Conservation (phyloP, 2,797 vertebrate genomes). For the Kryptolebias ocellatus region DNA sequence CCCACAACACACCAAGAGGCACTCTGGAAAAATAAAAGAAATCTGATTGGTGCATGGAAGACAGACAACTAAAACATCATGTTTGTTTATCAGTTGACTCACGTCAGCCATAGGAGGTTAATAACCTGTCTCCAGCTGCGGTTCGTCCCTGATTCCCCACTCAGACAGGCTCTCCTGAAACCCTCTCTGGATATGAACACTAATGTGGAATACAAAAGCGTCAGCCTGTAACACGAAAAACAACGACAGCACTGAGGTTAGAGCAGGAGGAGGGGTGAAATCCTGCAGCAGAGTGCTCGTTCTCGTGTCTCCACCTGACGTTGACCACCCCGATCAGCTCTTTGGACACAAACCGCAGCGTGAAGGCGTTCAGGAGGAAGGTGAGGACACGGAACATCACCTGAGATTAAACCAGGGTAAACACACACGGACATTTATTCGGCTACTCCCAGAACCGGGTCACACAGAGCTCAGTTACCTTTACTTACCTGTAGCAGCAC, state of each 20-base stretch:
- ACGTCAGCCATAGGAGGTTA: conserved; percentile 96
- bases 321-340: conserved; percentile 94
- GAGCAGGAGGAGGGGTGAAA: neutral
- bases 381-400: conserved; percentile 92
- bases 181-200: conserved; percentile 95
- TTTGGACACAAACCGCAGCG: conserved; percentile 93
- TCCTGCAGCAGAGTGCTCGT: neutral
- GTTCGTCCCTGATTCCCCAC: conserved; percentile 79
- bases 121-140: conserved; percentile 92
- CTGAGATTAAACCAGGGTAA: conserved; percentile 66
- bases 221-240: conserved; percentile 81
- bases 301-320: conserved; percentile 85
- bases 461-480: neutral
- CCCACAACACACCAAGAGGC: conserved; percentile 91
- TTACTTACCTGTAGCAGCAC: conserved; percentile 76
- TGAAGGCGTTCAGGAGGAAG: conserved; percentile 94
- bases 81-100: conserved; percentile 61
- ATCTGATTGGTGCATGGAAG: neutral
- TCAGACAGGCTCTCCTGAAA: conserved; percentile 94
- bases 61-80: neutral
- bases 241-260: conserved; percentile 2
- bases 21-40: conserved; percentile 76
- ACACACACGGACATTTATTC: neutral
- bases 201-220: conserved; percentile 90
- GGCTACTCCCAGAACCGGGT: neutral